These are phyloP conservation scores for Lysandra bellargus DNA, from an alignment of 2,888 invertebrate species.

Conservation along the genomic window DNA sequence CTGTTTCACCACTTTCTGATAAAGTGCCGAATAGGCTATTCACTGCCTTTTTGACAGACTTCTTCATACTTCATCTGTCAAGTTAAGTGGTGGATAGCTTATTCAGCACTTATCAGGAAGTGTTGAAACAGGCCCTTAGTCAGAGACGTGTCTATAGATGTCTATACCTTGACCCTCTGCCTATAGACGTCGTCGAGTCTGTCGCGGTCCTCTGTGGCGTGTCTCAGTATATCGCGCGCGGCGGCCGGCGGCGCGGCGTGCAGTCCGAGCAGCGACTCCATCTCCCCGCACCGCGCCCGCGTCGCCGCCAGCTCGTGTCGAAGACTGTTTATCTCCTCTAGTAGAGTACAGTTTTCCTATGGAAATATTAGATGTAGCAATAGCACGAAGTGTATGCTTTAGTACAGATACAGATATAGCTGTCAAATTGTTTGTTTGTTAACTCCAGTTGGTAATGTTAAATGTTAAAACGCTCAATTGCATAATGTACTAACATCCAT, in stretches of 20 bases:
- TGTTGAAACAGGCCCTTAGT: no score
- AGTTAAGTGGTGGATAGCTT: no score
- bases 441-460: no score
- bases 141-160: not conserved
- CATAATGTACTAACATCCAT: conserved; percentile 76
- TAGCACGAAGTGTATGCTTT: no score
- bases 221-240: conserved; percentile 81
- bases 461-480: no score
- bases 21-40: no score
- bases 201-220: conserved; percentile 81
- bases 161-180: conserved; percentile 66
- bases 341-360: conserved; percentile 87
- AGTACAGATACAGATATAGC: no score
- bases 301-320: conserved; percentile 85
- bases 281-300: conserved; percentile 83
- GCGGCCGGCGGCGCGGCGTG: conserved; percentile 77
- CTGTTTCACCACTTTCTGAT: no score
- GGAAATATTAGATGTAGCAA: not conserved
- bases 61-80: no score
- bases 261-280: conserved; percentile 86
- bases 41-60: no score
- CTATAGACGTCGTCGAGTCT: conserved; percentile 81
- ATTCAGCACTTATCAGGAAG: no score
- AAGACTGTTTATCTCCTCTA: conserved; percentile 88
- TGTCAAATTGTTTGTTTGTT: no score